Conservation (phyloP, 2,797 vertebrate genomes). For the Syngnathus acus region DNA sequence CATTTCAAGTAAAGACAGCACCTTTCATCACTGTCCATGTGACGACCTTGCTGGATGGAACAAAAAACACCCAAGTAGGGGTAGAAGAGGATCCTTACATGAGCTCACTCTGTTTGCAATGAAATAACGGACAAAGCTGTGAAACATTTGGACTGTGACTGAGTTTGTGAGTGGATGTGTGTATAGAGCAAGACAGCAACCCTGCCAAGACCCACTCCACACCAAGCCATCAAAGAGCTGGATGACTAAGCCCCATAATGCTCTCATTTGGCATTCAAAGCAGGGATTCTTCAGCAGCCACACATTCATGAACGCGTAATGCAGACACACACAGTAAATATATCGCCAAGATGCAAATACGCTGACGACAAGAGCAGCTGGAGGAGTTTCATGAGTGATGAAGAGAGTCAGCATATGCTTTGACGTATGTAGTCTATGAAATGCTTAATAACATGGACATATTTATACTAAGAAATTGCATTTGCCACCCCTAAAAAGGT, state of each 20-base stretch:
- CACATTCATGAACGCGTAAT: constrained; percentile 8
- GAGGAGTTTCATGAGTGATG: constrained; percentile 56
- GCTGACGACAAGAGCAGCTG: constrained; percentile 59
- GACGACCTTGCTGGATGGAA: constrained; percentile 33
- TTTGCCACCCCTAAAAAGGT: too few species aligned
- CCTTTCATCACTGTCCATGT: constrained; percentile 26
- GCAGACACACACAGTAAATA: constrained; percentile 12
- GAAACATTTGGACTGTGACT: constrained; percentile 51
- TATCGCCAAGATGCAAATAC: constrained; percentile 27
- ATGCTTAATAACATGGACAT: background rate
- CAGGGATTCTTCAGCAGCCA: constrained; percentile 49
- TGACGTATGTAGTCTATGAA: constrained; percentile 8
- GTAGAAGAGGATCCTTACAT: constrained; percentile 37
- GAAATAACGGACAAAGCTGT: constrained; percentile 56
- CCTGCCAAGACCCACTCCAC: constrained; percentile 55
- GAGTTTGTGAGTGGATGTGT: constrained; percentile 13
- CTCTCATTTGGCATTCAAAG: constrained; percentile 69
- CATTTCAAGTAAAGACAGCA: constrained; percentile 35
- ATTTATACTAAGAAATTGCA: background rate
- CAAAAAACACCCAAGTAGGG: background rate
- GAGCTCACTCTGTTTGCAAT: constrained; percentile 50
- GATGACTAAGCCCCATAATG: constrained; percentile 70
- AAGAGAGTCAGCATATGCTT: constrained; percentile 42
- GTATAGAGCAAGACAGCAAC: constrained; percentile 37
- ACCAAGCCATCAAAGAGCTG: constrained; percentile 63